Conservation (phyloP, 2,797 vertebrate genomes). For the Bradypodion ventrale region DNA sequence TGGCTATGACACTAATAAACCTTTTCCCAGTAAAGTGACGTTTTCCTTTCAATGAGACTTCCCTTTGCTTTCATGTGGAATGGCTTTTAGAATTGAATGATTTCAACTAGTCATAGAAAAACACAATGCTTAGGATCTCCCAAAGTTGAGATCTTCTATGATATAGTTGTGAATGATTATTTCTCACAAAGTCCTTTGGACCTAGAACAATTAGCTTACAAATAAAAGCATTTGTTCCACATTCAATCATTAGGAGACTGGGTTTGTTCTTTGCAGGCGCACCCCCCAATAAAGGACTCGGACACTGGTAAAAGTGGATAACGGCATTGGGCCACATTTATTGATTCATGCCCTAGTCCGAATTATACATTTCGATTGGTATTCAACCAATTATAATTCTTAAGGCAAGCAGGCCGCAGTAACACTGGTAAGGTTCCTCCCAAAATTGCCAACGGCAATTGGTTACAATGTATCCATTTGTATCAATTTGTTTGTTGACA, state of each 20-base stretch:
- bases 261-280: neutral
- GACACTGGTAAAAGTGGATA: too few species aligned
- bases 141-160: neutral
- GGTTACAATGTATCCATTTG: too few species aligned
- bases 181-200: neutral
- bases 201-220: neutral
- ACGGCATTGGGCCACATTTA: too few species aligned
- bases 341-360: too few species aligned
- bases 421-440: too few species aligned
- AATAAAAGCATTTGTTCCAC: neutral
- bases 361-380: too few species aligned
- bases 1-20: neutral
- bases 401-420: too few species aligned
- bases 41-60: neutral
- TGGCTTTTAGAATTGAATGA: neutral
- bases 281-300: too few species aligned
- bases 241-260: neutral
- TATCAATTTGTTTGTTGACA: too few species aligned
- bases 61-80: constrained; percentile 9
- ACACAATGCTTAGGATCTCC: neutral
- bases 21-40: neutral
- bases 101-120: neutral
- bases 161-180: neutral
- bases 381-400: too few species aligned
- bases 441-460: too few species aligned